Evolutionary conservation across 2,113 vertebrate species (phyloP).

Genomic region (Beaufortia kweichowensis): DNA sequence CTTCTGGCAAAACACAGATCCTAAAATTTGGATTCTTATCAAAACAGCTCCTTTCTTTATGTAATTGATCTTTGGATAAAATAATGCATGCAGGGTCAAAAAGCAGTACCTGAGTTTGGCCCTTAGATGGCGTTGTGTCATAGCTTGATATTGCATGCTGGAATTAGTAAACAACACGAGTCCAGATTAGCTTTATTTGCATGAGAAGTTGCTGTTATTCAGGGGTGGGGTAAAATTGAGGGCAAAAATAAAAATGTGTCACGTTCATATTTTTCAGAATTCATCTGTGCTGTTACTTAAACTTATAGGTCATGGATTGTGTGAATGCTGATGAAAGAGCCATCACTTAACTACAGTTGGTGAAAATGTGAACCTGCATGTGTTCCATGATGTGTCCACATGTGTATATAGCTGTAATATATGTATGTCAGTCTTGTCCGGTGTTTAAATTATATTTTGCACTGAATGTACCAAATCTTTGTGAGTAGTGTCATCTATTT

Average conservation of each 20-base stretch:
- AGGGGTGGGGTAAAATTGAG: constrained; percentile 20
- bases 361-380: constrained; percentile 47
- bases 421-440: constrained; percentile 59
- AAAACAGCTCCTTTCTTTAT: constrained; percentile 53
- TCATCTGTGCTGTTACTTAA: constrained; percentile 17
- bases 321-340: constrained; percentile 27
- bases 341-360: constrained; percentile 35
- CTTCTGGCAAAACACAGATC: constrained; percentile 42
- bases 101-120: constrained; percentile 59
- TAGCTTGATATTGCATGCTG: constrained; percentile 80
- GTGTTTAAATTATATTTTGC: constrained; percentile 63
- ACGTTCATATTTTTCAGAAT: constrained; percentile 36
- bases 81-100: constrained; percentile 74
- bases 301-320: constrained; percentile 6
- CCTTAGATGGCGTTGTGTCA: constrained; percentile 71
- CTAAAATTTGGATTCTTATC: constrained; percentile 58
- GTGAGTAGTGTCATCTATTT: constrained; percentile 25
- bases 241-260: constrained; percentile 32
- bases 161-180: constrained; percentile 69
- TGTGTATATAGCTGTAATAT: constrained; percentile 62
- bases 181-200: constrained; percentile 75
- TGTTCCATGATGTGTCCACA: constrained; percentile 48
- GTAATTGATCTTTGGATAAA: constrained; percentile 61
- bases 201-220: constrained; percentile 68
- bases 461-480: constrained; percentile 60